A percentile compares a stretch with the other conserved stretches of the same genome.
These are phyloP conservation scores for Saccostrea echinata DNA, from an alignment of 1,140 invertebrate species.

Conservation along the genomic window DNA sequence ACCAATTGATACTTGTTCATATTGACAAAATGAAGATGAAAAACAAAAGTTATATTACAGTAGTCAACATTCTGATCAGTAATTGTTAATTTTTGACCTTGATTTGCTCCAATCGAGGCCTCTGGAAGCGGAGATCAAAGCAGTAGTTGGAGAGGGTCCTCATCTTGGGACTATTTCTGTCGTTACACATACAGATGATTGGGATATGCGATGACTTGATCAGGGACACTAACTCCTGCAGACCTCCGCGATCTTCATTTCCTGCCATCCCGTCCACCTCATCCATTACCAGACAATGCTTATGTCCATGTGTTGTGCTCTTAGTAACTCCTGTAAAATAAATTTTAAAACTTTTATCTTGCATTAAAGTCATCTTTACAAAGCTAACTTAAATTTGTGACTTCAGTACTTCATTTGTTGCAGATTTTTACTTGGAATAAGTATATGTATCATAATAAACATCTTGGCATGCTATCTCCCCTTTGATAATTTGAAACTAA, in stretches of 20 bases:
- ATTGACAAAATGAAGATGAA: no score
- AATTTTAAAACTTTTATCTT: background rate
- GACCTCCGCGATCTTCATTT: slow-evolving; percentile 98
- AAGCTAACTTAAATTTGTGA: no score
- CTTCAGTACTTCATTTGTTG: no score
- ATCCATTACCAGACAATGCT: slow-evolving; percentile 98
- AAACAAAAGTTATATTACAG: no score
- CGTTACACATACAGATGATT: slow-evolving; percentile 99
- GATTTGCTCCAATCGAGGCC: slow-evolving; percentile 94
- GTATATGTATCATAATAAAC: no score
- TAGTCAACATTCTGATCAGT: background rate
- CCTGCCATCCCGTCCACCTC: slow-evolving; percentile 99
- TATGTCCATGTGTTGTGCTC: slow-evolving; percentile 62
- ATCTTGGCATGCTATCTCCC: no score
- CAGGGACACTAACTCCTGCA: slow-evolving; percentile 91
- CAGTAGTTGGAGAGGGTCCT: slow-evolving; percentile 95
- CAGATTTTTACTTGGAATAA: no score
- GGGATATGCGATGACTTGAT: slow-evolving; percentile 95
- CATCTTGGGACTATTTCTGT: slow-evolving; percentile 96
- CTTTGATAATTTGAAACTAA: no score
- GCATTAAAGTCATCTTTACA: no score
- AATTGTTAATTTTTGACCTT: slow-evolving; percentile 83
- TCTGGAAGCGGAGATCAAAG: slow-evolving; percentile 93
- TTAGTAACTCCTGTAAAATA: slow-evolving; percentile 27
- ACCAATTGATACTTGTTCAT: no score